Evolutionary conservation across 2,797 vertebrate species (phyloP).

Genomic region (Alectoris magna): DNA sequence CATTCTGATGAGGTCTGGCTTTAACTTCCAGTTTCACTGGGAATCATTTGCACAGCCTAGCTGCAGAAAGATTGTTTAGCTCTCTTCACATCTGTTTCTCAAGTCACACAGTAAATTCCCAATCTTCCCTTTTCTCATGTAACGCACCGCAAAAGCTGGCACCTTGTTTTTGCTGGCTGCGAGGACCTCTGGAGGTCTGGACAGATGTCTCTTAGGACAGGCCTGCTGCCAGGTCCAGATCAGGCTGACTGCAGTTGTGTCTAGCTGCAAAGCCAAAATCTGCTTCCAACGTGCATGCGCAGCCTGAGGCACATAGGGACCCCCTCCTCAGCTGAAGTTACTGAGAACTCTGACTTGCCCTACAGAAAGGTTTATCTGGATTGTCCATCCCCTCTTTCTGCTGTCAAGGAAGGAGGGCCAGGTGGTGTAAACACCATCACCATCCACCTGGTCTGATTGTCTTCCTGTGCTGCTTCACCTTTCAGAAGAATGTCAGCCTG

Average conservation of each 20-base stretch:
- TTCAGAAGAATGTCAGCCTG: background rate
- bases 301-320: background rate
- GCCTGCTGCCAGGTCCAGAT: background rate
- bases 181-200: background rate
- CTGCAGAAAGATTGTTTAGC: background rate
- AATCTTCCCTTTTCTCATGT: background rate
- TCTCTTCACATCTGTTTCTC: background rate
- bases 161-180: background rate
- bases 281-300: background rate
- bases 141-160: background rate
- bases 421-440: background rate
- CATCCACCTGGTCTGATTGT: fast-evolving
- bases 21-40: background rate
- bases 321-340: background rate
- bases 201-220: background rate
- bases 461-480: background rate
- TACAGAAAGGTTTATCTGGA: background rate
- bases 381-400: background rate
- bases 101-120: background rate
- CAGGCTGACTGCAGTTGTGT: background rate
- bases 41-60: background rate
- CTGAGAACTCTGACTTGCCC: background rate
- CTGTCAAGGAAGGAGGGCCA: background rate
- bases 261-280: background rate
- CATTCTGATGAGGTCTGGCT: fast-evolving